Evolutionary conservation across 1,140 invertebrate species (phyloP), one percentile per base, ranked within the genome.

Genomic region (Ectropis grisescens): DNA sequence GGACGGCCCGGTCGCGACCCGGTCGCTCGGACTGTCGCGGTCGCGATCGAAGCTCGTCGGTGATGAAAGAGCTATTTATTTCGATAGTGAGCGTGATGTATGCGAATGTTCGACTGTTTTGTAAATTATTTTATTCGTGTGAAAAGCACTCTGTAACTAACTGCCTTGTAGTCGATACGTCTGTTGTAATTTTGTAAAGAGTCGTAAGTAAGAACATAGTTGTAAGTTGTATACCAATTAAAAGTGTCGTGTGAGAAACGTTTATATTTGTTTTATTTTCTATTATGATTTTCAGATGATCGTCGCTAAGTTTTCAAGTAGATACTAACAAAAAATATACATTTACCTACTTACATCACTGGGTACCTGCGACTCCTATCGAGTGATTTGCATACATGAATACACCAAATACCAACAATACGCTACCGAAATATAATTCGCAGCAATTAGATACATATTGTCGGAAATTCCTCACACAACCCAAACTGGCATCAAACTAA

Each of bases 151-250:
- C 69, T 78, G 65, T 76, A 72, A 26, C 9, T 33, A n/a, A n/a
- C 64, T 67, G 64, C 60, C 67, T 64, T 71, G 53, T 76, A 81
- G 76, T 75, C 61, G 65, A 62, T 78, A 74, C 54, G 69, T 68
- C 69, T 69, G 69, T 75, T 81, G 71, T 81, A 81, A 79, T 79
- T 71, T 79, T 81, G 76, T 81, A 81, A 81, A 81, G 76, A 81
- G 76, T 81, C 74, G 71, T 81, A 72, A 67, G 60, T 68, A 76
- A 79, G 72, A 51, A 52, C 44, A 44, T 66, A 71, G 58, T 52
- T 23, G 36, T 81, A 81, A 78, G 72, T 62, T 78, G 40, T 74
- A 72, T 78, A 81, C 72, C 70, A 75, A 81, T 76, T 65, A 78
- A 74, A 70, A 53, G 58, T 68, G 70, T 76, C 65, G 69, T 71